Conservation (phyloP, 2,888 invertebrate species). For the Epicampocera succincta region DNA sequence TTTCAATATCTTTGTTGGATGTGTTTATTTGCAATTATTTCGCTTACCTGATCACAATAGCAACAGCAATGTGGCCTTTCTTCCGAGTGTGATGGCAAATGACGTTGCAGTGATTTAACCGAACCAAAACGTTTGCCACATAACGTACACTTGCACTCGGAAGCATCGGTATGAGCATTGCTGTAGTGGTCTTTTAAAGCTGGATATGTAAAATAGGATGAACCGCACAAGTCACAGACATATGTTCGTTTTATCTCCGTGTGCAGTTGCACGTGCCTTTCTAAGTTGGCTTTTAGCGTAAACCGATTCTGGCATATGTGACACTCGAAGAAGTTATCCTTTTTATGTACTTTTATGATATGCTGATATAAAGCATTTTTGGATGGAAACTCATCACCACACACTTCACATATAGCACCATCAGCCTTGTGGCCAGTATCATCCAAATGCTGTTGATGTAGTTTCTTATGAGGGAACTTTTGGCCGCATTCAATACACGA, state of each 20-base stretch:
- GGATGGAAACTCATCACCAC: constrained; percentile 80
- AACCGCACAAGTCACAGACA: constrained; percentile 81
- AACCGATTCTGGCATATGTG: constrained; percentile 82
- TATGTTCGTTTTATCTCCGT: constrained; percentile 81
- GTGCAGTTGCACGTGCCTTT: constrained; percentile 81
- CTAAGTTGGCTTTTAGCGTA: constrained; percentile 80
- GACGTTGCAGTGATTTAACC: constrained; percentile 80
- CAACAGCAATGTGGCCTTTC: constrained; percentile 81
- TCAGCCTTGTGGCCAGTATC: constrained; percentile 81
- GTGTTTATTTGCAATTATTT: background rate
- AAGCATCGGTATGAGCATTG: constrained; percentile 80
- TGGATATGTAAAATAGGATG: constrained; percentile 81
- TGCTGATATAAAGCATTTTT: constrained; percentile 81
- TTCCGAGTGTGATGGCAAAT: constrained; percentile 81
- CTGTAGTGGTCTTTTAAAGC: constrained; percentile 81
- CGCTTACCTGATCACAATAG: constrained; percentile 80
- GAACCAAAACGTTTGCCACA: constrained; percentile 81
- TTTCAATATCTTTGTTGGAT: too few relatives aligned
- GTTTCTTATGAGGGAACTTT: constrained; percentile 80
- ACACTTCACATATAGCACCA: constrained; percentile 81
- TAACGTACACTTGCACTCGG: constrained; percentile 80
- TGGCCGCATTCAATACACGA: constrained; percentile 80
- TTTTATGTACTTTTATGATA: constrained; percentile 80
- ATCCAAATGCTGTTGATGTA: constrained; percentile 80
- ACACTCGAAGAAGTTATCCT: constrained; percentile 81